Percentiles rank a stretch among this genome's conserved stretches.
Evolutionary conservation across 2,888 invertebrate genomes (phyloP).

Genomic region (Tanytarsus gracilentus): DNA sequence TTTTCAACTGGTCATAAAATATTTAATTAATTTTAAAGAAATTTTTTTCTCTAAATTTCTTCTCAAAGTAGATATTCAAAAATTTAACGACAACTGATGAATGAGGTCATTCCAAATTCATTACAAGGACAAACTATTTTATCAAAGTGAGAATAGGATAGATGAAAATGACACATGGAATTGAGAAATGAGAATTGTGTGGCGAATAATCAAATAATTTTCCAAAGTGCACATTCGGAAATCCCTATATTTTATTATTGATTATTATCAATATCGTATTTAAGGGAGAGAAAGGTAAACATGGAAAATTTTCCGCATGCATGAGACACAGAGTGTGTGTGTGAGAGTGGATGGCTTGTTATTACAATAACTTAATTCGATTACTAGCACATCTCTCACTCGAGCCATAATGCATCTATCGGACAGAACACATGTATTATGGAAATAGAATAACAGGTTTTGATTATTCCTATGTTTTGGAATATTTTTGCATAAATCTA

Average conservation of each 20-base stretch:
- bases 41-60: too few relatives aligned
- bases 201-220: conserved; percentile 15
- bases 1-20: too few relatives aligned
- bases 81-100: too few relatives aligned
- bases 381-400: conserved; percentile 10
- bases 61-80: too few relatives aligned
- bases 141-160: too few relatives aligned
- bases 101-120: too few relatives aligned
- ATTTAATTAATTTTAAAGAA: too few relatives aligned
- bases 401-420: neutral
- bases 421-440: conserved; percentile 19
- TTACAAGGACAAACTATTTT: neutral
- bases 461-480: conserved; percentile 24
- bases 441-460: conserved; percentile 26
- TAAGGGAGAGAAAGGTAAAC: neutral
- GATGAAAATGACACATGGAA: neutral
- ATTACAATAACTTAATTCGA: conserved; percentile 27
- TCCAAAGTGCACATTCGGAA: neutral
- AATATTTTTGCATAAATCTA: conserved; percentile 28
- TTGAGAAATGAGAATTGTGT: too few relatives aligned
- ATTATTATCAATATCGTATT: conserved; percentile 15
- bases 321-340: neutral
- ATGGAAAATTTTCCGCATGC: neutral
- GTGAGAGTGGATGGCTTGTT: neutral
- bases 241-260: conserved; percentile 15